These are phyloP conservation scores for Notiomystis cincta DNA, from an alignment of 2,113 vertebrate genomes.

Conservation along the genomic window DNA sequence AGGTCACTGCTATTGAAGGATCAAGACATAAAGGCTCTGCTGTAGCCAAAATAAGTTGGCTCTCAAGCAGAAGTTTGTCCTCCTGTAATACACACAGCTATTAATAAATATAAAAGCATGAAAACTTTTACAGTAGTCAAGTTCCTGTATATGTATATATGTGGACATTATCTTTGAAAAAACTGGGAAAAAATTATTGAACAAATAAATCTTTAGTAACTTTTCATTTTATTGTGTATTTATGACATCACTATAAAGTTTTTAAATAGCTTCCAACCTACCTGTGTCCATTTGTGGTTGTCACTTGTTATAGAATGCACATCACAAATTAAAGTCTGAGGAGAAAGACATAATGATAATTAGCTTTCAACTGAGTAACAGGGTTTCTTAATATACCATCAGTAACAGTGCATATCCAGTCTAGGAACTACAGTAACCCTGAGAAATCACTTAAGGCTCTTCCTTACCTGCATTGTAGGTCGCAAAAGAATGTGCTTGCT, in stretches of 20 bases:
- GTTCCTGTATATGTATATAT: not conserved
- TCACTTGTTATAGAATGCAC: conserved; percentile 98
- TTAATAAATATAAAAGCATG: not conserved
- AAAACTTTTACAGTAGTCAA: not conserved
- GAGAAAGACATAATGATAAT: not conserved
- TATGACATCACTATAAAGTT: not conserved
- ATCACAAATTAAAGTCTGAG: conserved; percentile 95
- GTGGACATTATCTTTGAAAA: not conserved
- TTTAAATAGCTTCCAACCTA: conserved; percentile 54
- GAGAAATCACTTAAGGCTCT: not conserved
- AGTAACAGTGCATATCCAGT: not conserved
- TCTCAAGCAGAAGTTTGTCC: conserved; percentile 95
- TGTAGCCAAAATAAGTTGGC: conserved; percentile 93
- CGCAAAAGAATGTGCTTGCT: conserved; percentile 91
- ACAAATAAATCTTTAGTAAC: not conserved
- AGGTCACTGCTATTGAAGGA: conserved; percentile 94
- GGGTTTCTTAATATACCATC: not conserved
- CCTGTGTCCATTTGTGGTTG: conserved; percentile 99
- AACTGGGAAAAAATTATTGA: not conserved
- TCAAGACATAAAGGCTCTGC: conserved; percentile 97
- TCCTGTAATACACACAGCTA: conserved; percentile 75
- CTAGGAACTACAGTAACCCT: not conserved
- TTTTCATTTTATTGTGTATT: not conserved
- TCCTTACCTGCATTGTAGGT: conserved; percentile 94
- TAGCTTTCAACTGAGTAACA: not conserved